These are phyloP conservation scores for Pogoniulus pusillus DNA, from an alignment of 2,797 vertebrate species.

Conservation along the genomic window DNA sequence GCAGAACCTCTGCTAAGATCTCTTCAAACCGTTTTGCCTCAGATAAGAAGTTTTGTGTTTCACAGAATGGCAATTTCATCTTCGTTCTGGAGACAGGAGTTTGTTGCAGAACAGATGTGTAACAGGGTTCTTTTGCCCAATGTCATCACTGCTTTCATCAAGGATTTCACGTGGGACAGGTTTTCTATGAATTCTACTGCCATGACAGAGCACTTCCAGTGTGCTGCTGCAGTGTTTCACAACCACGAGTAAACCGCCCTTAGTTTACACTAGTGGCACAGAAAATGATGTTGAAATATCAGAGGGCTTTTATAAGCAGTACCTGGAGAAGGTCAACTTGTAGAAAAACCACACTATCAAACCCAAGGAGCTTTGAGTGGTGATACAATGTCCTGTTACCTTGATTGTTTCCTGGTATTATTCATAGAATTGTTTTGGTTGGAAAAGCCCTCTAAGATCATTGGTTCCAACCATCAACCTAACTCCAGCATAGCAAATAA, in stretches of 20 bases:
- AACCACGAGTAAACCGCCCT: neutral
- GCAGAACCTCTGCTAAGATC: neutral
- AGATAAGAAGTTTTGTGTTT: neutral
- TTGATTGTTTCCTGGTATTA: neutral
- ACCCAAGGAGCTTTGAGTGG: neutral
- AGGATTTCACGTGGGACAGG: neutral
- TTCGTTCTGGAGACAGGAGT: neutral
- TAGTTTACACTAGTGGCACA: neutral
- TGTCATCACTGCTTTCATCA: neutral
- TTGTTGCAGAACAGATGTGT: neutral
- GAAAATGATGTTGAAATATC: neutral
- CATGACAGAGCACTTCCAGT: neutral
- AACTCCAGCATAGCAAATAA: no score
- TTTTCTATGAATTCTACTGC: neutral
- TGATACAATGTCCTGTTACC: neutral
- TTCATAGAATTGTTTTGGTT: no score
- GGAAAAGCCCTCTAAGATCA: no score
- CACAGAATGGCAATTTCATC: neutral
- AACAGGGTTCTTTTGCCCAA: neutral
- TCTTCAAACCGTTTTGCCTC: neutral
- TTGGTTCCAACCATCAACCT: no score
- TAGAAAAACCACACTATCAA: neutral
- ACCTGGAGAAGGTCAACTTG: neutral
- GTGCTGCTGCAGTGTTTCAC: neutral
- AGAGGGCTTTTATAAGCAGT: neutral